Evolutionary conservation across 2,113 vertebrate genomes (phyloP).

Genomic region (Lepisosteus osseus): DNA sequence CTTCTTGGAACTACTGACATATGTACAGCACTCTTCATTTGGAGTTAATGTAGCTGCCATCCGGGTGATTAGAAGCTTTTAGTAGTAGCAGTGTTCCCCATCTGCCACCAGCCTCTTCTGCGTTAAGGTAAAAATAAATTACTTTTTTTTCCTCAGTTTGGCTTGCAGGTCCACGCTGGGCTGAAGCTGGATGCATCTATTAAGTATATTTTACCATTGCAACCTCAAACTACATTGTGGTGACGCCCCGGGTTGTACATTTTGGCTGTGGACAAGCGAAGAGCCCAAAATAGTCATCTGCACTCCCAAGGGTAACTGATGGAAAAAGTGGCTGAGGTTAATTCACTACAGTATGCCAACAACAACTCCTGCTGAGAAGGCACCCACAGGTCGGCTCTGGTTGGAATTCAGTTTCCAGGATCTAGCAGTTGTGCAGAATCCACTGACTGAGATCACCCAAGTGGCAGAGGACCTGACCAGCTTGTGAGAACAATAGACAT

Average conservation of each 20-base stretch:
- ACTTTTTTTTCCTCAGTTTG: background rate
- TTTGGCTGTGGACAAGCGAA: slow-evolving; percentile 6
- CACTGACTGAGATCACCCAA: no score
- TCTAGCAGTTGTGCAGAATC: no score
- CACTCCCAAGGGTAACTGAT: background rate
- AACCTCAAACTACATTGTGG: slow-evolving; percentile 15
- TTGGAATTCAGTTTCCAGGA: no score
- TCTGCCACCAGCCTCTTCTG: background rate
- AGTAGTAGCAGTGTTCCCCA: no score
- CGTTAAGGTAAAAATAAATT: background rate
- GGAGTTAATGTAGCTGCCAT: no score
- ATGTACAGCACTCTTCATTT: background rate
- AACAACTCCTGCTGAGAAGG: background rate
- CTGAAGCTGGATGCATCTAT: slow-evolving; percentile 16
- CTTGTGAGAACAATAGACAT: no score
- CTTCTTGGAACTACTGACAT: background rate
- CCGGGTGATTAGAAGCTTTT: no score
- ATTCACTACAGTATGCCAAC: slow-evolving; percentile 8
- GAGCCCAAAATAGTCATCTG: slow-evolving; percentile 3
- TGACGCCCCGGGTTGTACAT: slow-evolving; percentile 3
- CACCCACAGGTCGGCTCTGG: background rate
- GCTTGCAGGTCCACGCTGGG: slow-evolving; percentile 5
- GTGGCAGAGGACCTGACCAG: no score
- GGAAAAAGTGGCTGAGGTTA: slow-evolving; percentile 4
- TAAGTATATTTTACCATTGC: background rate